Evolutionary conservation across 2,888 invertebrate genomes (phyloP).

Genomic region (Drosophila multiciliata): DNA sequence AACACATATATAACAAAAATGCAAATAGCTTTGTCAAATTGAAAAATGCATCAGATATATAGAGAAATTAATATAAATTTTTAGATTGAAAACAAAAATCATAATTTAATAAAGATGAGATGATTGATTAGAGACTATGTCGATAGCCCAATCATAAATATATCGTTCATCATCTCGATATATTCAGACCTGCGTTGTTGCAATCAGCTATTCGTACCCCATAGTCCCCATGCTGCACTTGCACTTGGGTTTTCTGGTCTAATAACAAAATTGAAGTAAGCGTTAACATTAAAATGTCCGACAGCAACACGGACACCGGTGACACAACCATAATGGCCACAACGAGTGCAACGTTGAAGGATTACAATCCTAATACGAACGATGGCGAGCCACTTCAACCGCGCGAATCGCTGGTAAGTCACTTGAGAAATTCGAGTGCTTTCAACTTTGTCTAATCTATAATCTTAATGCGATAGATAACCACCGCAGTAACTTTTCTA

Average conservation of each 20-base stretch:
- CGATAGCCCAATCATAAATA: not conserved
- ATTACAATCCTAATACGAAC: slow-evolving; percentile 41
- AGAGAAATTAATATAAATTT: not conserved
- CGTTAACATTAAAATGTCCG: slow-evolving; percentile 83
- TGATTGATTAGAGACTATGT: not conserved
- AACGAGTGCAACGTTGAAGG: slow-evolving; percentile 56
- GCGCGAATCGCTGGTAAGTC: slow-evolving; percentile 83
- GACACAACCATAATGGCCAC: slow-evolving; percentile 75
- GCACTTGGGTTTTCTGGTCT: slow-evolving; percentile 32
- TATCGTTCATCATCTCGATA: slow-evolving; percentile 16
- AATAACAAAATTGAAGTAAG: slow-evolving; percentile 82
- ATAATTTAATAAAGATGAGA: not conserved
- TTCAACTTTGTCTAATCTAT: slow-evolving; percentile 63
- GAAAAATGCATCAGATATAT: not conserved
- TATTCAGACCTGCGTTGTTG: slow-evolving; percentile 8
- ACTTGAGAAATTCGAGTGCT: slow-evolving; percentile 6
- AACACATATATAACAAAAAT: no score
- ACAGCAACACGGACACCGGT: slow-evolving; percentile 83
- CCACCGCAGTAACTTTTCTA: slow-evolving; percentile 94
- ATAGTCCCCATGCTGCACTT: slow-evolving; percentile 35
- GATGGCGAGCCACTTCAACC: slow-evolving; percentile 57
- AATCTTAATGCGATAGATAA: slow-evolving; percentile 87
- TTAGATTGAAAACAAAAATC: not conserved
- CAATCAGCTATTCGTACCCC: slow-evolving; percentile 17
- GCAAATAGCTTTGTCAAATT: not conserved